Base-by-base conservation (phyloP, 2,888 invertebrate genomes). In the Aromia moschata region DNA sequence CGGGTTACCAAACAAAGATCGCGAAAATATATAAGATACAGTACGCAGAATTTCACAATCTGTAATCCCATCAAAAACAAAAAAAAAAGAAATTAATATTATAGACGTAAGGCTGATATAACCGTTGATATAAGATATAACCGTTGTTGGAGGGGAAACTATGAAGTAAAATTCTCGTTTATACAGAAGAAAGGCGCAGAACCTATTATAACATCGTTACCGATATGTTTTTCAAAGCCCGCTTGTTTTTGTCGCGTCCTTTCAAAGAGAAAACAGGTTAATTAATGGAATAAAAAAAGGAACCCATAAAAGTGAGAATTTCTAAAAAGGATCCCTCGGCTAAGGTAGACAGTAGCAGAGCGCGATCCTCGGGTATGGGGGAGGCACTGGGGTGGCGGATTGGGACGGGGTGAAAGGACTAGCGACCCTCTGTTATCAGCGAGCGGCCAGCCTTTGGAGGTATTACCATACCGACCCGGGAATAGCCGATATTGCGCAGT, bases 391-490 rank as follows among this genome's bases (percentile, higher is more conserved):
- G 65, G 58, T 47, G 37, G 36, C 57, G 67, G 65, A 56, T 47
- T 47, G 62, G 62, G n/a, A 46, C 41, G 59, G 65, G 67, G 66
- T 49, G 63, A 55, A 59, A 71, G 73, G 76, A 77, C 74, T 73
- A 69, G 74, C 78, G 77, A 79, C 80, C 79, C 79, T 78, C 77
- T 77, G 79, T 80, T 81, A 81, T 80, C 81, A 81, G 81, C 76
- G 77, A 74, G 75, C 77, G 80, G 77, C 81, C 81, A 80, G 81
- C 80, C 77, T 76, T 75, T 74, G 77, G 73, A 76, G 77, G 79
- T 77, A 80, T 79, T 80, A 79, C 79, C 79, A 78, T 79, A 78
- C 78, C 77, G 76, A 77, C 74, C 76, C 77, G 74, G 78, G 76
- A 78, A 78, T 79, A 74, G 78, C 78, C 77, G 75, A 78, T 79